Percentiles rank a stretch among this genome's conserved stretches.
These are phyloP conservation scores for Chunga burmeisteri DNA, from an alignment of 2,113 vertebrate species.

Conservation along the genomic window DNA sequence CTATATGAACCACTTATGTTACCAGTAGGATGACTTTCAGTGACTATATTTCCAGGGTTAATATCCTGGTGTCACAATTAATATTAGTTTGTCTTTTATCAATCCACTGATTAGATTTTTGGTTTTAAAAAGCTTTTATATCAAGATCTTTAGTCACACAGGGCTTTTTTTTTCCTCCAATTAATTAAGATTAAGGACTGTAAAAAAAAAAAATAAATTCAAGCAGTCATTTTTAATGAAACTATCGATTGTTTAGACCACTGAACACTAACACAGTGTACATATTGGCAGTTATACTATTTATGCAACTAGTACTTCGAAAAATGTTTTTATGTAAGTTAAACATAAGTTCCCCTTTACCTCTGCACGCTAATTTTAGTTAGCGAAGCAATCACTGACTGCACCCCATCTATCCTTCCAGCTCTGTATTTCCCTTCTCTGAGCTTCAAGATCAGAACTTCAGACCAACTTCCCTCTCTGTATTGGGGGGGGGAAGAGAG, in stretches of 20 bases:
- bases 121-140: background rate
- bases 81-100: background rate
- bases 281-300: accelerated
- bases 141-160: background rate
- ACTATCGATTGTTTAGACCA: background rate
- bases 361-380: background rate
- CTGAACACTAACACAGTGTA: background rate
- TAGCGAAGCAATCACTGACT: background rate
- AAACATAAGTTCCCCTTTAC: background rate
- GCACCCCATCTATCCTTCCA: background rate
- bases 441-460: background rate
- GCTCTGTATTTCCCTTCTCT: background rate
- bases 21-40: background rate
- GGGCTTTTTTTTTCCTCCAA: background rate
- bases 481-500: accelerated
- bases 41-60: background rate
- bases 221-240: background rate
- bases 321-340: background rate
- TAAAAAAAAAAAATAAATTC: background rate
- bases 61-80: background rate
- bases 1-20: background rate
- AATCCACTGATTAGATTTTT: background rate
- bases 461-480: background rate
- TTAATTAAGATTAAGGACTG: background rate
- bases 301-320: background rate